Percentiles rank a stretch among this genome's conserved stretches.
Conservation (phyloP, 2,888 invertebrate species). For the Gymnosoma rotundatum region DNA sequence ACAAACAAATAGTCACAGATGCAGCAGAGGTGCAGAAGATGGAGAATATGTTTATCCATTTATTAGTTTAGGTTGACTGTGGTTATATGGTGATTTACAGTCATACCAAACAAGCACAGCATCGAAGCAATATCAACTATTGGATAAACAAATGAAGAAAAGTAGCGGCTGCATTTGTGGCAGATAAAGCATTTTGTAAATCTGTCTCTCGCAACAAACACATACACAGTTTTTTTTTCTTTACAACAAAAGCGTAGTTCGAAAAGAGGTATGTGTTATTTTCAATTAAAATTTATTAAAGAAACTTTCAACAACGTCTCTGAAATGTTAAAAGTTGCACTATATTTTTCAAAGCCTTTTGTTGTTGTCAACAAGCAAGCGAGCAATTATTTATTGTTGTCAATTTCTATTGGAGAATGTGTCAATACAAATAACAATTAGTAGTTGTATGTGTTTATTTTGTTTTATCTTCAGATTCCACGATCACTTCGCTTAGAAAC, state of each 20-base stretch:
- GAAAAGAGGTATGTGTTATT: not conserved
- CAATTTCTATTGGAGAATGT: too few relatives aligned
- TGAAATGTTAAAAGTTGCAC: constrained; percentile 9
- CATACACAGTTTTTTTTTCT: not conserved
- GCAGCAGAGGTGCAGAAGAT: constrained; percentile 13
- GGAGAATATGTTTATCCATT: constrained; percentile 19
- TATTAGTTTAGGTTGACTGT: constrained; percentile 21
- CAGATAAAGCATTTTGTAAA: constrained; percentile 26
- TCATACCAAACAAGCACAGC: constrained; percentile 34
- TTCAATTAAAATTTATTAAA: not conserved
- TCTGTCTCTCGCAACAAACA: not conserved
- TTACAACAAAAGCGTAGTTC: not conserved
- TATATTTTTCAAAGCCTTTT: constrained; percentile 5
- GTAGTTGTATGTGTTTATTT: too few relatives aligned
- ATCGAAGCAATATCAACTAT: constrained; percentile 32
- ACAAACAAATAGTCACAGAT: constrained; percentile 39
- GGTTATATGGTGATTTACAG: constrained; percentile 62
- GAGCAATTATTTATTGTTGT: too few relatives aligned
- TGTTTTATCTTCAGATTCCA: too few relatives aligned
- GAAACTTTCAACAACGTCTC: not conserved
- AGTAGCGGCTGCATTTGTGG: constrained; percentile 36
- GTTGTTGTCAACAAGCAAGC: too few relatives aligned
- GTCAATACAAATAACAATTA: too few relatives aligned
- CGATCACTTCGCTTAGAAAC: too few relatives aligned
- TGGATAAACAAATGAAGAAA: constrained; percentile 29